Evolutionary conservation across 1,140 invertebrate genomes (phyloP), one percentile per base, ranked within the genome.

Genomic region (Oryzaephilus surinamensis): DNA sequence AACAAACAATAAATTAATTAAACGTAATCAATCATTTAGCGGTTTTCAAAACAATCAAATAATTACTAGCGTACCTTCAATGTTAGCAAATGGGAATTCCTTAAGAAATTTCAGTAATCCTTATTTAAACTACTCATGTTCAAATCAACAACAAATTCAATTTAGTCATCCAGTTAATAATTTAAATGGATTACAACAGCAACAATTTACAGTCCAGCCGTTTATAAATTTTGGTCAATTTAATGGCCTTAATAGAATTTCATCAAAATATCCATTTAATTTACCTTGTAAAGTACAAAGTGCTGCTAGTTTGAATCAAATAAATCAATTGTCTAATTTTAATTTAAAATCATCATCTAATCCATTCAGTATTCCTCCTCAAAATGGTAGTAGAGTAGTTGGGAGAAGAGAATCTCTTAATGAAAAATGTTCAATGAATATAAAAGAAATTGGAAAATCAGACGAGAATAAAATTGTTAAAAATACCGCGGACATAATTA

Each of bases 11-110:
- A 24, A 11, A 24, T 7, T 10, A 0, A 6, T 59, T 12, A 50
- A 58, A 45, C 43, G 60, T 17, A 50, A 62, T 39, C 56, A 60
- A 46, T 60, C 60, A 7, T 62, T 62, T 33, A 47, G 53, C 28
- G 60, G 60, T 12, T 62, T 62, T 38, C 53, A 57, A 46, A 50
- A 38, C 12, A 44, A 13, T 32, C 28, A 36, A 24, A n/a, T 7
- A 4, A 24, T n/a, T 10, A 24, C 8, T 8, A 21, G 27, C 26
- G 18, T 36, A 14, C 34, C 6, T 13, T 13, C 34, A 15, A n/a
- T n/a, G n/a, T n/a, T n/a, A n/a, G n/a, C n/a, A n/a, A n/a, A n/a
- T n/a, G n/a, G n/a, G n/a, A n/a, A n/a, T n/a, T n/a, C n/a, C n/a
- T n/a, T n/a, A 13, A 18, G 32, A 35, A 18, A 31, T 31, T 38